These are phyloP conservation scores for Brachyistius frenatus DNA, from an alignment of 2,113 vertebrate species.

Conservation along the genomic window DNA sequence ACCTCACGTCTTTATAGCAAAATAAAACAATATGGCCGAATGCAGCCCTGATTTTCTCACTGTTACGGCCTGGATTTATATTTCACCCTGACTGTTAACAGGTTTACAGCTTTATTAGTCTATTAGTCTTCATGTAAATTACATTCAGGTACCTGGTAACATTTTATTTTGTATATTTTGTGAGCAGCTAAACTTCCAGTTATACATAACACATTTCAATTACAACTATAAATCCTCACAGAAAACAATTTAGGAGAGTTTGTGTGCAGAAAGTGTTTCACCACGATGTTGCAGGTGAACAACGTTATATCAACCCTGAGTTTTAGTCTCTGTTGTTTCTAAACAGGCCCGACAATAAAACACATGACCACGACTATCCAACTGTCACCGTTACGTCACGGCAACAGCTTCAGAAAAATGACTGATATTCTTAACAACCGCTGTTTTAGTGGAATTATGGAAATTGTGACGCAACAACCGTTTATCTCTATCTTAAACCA, in stretches of 20 bases:
- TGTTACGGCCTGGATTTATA: not conserved
- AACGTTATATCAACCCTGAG: not conserved
- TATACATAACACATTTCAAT: too few relatives aligned
- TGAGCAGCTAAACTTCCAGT: too few relatives aligned
- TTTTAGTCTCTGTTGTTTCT: conserved; percentile 17
- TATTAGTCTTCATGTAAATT: too few relatives aligned
- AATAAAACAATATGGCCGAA: too few relatives aligned
- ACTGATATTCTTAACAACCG: conserved; percentile 6
- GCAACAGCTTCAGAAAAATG: not conserved
- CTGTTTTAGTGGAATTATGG: not conserved
- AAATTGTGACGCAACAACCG: conserved; percentile 14
- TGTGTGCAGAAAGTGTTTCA: not conserved
- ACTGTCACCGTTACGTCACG: not conserved
- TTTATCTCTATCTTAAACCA: conserved; percentile 12
- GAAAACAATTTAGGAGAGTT: not conserved
- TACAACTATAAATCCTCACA: conserved; percentile 6
- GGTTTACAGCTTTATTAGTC: too few relatives aligned
- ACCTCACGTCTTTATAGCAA: too few relatives aligned
- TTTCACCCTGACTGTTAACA: too few relatives aligned
- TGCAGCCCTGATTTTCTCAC: not conserved
- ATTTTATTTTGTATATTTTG: too few relatives aligned
- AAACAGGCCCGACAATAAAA: not conserved
- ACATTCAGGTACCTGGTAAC: not conserved
- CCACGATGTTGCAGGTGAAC: not conserved
- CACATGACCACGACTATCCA: not conserved